A percentile compares a stretch with the other conserved stretches of the same genome.
These are phyloP conservation scores for Ptyas mucosa DNA, from an alignment of 2,113 vertebrate species.

Conservation along the genomic window DNA sequence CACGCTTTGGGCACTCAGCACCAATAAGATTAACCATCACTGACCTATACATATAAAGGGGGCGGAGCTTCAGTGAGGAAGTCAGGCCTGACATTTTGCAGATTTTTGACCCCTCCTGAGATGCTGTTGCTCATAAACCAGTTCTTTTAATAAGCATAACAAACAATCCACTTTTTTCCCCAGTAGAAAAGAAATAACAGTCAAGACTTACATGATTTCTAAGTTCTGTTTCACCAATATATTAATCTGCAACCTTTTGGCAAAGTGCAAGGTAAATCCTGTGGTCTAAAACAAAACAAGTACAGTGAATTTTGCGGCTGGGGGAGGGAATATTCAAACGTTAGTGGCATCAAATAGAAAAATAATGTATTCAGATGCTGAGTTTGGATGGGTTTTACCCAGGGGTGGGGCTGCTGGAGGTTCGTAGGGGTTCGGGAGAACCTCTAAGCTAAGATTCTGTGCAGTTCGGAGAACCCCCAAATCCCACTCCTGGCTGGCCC, in stretches of 20 bases:
- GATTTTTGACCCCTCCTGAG: not conserved
- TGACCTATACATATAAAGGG: too few relatives aligned
- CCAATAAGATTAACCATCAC: too few relatives aligned
- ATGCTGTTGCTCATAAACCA: not conserved
- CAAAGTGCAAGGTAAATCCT: conserved; percentile 87
- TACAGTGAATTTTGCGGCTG: not conserved
- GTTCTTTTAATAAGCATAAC: not conserved
- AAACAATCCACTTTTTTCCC: not conserved
- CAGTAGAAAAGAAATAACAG: not conserved
- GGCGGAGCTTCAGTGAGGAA: not conserved
- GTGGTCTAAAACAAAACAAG: conserved; percentile 72
- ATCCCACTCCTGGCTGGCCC: too few relatives aligned
- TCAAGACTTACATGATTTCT: conserved; percentile 75
- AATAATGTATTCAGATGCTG: not conserved
- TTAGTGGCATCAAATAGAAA: not conserved
- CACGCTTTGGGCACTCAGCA: too few relatives aligned
- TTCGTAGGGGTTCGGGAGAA: too few relatives aligned
- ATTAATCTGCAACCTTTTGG: conserved; percentile 90
- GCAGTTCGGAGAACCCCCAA: too few relatives aligned
- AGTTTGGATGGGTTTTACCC: not conserved
- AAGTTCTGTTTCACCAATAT: conserved; percentile 77
- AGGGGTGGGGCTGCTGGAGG: too few relatives aligned
- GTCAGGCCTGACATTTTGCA: not conserved
- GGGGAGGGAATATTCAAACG: not conserved
- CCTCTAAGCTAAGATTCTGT: too few relatives aligned